Percentiles rank a stretch among this genome's conserved stretches.
These are phyloP conservation scores for Danio rerio DNA, from an alignment of 2,113 vertebrate species.

Conservation along the genomic window GRCz12tu NC_133184.1:45022501-45023000, in stretches of 20 bases:
- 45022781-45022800: conserved; percentile 90
- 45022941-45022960: not conserved
- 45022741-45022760: conserved; percentile 94
- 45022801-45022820: conserved; percentile 98
- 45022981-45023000: no score
- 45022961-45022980: not conserved
- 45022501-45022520: conserved; percentile 34
- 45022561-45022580: conserved; percentile 26
- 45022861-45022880: not conserved
- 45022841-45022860: conserved; percentile 72
- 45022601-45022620: not conserved
- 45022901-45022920: not conserved
- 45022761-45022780: conserved; percentile 97
- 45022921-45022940: not conserved
- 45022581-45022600: conserved; percentile 32
- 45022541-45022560: conserved; percentile 8
- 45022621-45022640: conserved; percentile 15
- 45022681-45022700: conserved; percentile 10
- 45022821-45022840: conserved; percentile 99
- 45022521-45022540: not conserved
- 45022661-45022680: not conserved
- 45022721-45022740: conserved; percentile 95
- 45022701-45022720: conserved; percentile 15
- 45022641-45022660: not conserved
- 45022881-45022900: not conserved